A percentile compares a stretch with the other conserved stretches of the same genome.
phyloP scores from a whole-genome alignment of 2,888 invertebrate species.

The Adineta ricciae region DNA sequence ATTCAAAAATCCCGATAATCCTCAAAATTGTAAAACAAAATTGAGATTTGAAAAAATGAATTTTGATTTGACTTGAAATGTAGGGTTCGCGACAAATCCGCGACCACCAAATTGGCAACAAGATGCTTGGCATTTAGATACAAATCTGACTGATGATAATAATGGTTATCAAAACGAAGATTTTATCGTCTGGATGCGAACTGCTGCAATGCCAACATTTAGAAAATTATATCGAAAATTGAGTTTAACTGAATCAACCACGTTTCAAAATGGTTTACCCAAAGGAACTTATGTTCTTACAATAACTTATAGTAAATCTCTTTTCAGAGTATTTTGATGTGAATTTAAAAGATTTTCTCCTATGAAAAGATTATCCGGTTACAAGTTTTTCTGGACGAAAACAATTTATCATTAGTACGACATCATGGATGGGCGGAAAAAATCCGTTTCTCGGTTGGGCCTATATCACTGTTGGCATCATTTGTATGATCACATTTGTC shows the following conservation, averaged over 20 bases:
- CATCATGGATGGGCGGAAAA: constrained; percentile 89
- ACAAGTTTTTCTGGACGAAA: constrained; percentile 82
- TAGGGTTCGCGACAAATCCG: constrained; percentile 43
- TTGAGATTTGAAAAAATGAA: too few relatives aligned
- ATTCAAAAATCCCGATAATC: constrained; percentile 71
- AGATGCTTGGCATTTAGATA: constrained; percentile 67
- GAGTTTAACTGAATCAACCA: constrained; percentile 41
- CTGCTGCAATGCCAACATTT: constrained; percentile 89
- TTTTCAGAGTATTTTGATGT: neutral
- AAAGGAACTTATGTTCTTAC: constrained; percentile 54
- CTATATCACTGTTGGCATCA: constrained; percentile 87
- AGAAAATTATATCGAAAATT: constrained; percentile 60
- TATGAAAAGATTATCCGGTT: constrained; percentile 65
- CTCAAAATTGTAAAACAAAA: neutral
- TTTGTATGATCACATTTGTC: constrained; percentile 84
- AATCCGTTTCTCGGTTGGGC: constrained; percentile 95
- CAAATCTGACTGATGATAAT: constrained; percentile 59
- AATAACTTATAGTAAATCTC: neutral
- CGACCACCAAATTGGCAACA: constrained; percentile 78
- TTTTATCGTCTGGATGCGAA: constrained; percentile 98
- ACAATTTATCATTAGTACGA: constrained; percentile 85
- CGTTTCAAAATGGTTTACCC: constrained; percentile 64
- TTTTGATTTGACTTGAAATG: too few relatives aligned
- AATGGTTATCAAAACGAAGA: constrained; percentile 94
- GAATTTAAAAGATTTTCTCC: neutral